Conservation (phyloP, 1,140 invertebrate genomes). For the Globodera rostochiensis region DNA sequence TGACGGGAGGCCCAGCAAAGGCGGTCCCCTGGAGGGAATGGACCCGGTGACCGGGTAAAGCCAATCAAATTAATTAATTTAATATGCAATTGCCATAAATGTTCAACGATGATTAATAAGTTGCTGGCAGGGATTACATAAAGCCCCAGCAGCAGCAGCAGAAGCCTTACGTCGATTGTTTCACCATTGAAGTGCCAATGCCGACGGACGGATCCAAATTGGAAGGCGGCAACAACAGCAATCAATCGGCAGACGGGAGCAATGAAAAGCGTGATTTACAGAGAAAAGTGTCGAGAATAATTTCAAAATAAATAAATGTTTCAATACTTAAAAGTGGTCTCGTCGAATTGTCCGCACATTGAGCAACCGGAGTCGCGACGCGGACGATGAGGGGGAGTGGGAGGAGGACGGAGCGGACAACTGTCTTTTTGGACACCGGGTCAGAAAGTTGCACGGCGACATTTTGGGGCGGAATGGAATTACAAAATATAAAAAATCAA, state of each 20-base stretch:
- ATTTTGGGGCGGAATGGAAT: background rate
- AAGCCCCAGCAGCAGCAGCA: conserved; percentile 17
- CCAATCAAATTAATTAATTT: background rate
- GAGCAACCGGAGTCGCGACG: conserved; percentile 20
- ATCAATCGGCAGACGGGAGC: background rate
- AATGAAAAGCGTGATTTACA: background rate
- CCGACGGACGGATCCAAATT: conserved; percentile 9
- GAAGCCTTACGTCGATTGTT: background rate
- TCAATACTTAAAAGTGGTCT: conserved; percentile 14
- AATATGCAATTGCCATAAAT: background rate
- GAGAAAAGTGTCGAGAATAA: background rate
- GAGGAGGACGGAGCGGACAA: conserved; percentile 44
- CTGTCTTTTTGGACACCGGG: conserved; percentile 49
- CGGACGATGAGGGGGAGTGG: conserved; percentile 33
- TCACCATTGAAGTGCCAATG: conserved; percentile 13
- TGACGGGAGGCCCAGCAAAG: background rate
- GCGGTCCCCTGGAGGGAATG: conserved; percentile 35
- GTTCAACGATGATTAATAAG: background rate
- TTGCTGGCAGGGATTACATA: conserved; percentile 34
- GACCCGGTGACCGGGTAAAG: conserved; percentile 35
- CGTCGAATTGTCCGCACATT: conserved; percentile 23
- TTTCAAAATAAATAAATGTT: background rate
- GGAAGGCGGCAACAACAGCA: conserved; percentile 8
- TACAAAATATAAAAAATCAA: too few species aligned
- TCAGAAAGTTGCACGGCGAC: background rate